A percentile compares a stretch with the other conserved stretches of the same genome.
Evolutionary conservation across 2,888 invertebrate species (phyloP).

Genomic region (Oxytorus armatus): DNA sequence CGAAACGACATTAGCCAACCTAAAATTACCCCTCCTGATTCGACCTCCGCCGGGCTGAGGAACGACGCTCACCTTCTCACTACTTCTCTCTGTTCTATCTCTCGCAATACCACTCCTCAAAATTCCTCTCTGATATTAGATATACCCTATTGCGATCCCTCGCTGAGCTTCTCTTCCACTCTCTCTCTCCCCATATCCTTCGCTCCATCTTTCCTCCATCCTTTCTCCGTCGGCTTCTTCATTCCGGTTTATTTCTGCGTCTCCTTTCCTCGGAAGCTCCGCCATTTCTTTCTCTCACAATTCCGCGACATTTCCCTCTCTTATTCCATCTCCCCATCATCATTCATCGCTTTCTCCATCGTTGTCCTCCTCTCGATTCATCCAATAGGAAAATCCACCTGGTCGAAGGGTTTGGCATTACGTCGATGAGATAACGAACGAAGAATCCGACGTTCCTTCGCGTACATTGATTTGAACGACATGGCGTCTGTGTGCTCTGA

Average conservation of each 20-base stretch:
- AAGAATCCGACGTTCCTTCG: constrained; percentile 11
- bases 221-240: constrained; percentile 54
- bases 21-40: constrained; percentile 82
- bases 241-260: constrained; percentile 68
- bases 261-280: constrained; percentile 61
- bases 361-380: constrained; percentile 12
- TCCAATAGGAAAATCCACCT: constrained; percentile 8
- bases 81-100: constrained; percentile 51
- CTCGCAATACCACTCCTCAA: constrained; percentile 55
- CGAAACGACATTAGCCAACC: constrained; percentile 84
- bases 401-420: constrained; percentile 8
- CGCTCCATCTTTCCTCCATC: constrained; percentile 32
- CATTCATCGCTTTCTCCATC: constrained; percentile 32
- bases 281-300: constrained; percentile 54
- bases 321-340: background rate
- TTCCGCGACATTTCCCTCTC: constrained; percentile 28
- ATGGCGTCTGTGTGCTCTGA: constrained; percentile 17
- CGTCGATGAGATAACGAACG: constrained; percentile 52
- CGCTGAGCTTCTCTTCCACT: constrained; percentile 63
- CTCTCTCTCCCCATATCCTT: no score
- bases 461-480: background rate
- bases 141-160: constrained; percentile 69
- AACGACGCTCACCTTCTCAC: constrained; percentile 67
- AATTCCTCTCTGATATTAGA: constrained; percentile 59
- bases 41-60: constrained; percentile 69